Evolutionary conservation across 2,888 invertebrate genomes (phyloP), one percentile per base, ranked within the genome.

Genomic region (Dasypogon diadema): DNA sequence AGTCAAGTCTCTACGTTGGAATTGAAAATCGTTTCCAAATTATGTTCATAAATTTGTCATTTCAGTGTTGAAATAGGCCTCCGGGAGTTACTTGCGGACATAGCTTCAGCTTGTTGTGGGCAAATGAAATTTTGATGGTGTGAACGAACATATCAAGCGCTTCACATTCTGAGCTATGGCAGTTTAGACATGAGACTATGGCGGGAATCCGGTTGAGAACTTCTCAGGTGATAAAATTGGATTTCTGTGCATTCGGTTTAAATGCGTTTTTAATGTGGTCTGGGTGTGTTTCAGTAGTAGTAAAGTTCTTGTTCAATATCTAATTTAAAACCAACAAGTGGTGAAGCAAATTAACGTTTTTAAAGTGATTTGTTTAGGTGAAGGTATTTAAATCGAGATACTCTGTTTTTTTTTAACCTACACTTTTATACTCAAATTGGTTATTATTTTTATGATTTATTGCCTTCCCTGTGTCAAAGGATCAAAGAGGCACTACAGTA

Each of bases 1-100:
- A 2, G 63, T 14, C 48, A 12, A 24, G 37, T 60, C 2, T 46
- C n/a, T 12, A 8, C 4, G 51, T 51, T 74, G 51, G 58, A 74
- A 74, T 63, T 30, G 74, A 74, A 74, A 74, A 74, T 74, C 34
- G 74, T 60, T 74, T 63, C 30, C 74, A 74, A 74, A 74, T 74
- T 74, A 74, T 63, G 51, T 74, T 74, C 74, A 74, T 74, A 74
- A 74, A 74, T 74, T 60, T 48, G 24, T 30, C 48, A 46, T 74
- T 60, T 60, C 18, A 46, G 54, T 51, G 54, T 37, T 34, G 56
- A 37, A 37, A 22, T 12, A 21, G 37, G 24, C 24, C 30, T 70
- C 30, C 30, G 56, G 56, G 56, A 56, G 16, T 8, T 21, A 2
- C 51, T 8, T 16, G 18, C 12, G 51, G 18, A 51, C 21, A 16